Conservation (phyloP, 2,113 vertebrate species). For the Corynorhinus townsendii region DNA sequence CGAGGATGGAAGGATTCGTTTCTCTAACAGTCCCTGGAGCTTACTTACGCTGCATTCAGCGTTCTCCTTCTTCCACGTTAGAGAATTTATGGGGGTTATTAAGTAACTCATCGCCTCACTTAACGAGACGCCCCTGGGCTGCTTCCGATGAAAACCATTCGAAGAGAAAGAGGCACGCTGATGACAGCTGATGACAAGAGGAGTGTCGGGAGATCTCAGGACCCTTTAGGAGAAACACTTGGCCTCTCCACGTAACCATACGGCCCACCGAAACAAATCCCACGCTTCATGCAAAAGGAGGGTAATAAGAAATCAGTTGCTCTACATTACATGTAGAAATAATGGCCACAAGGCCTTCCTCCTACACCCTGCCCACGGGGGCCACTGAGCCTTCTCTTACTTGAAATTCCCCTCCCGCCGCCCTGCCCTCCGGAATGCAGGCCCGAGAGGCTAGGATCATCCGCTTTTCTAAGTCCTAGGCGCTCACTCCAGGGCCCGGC, state of each 20-base stretch:
- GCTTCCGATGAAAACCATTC: not conserved
- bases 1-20: not conserved
- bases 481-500: not conserved
- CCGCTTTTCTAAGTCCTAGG: not conserved
- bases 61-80: not conserved
- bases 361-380: accelerated
- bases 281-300: not conserved
- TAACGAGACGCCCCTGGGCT: not conserved
- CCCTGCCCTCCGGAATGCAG: not conserved
- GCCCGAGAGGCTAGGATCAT: not conserved
- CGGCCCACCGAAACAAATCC: not conserved
- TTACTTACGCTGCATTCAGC: not conserved
- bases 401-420: not conserved
- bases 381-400: not conserved
- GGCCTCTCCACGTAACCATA: not conserved
- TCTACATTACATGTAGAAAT: not conserved
- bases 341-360: not conserved
- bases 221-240: not conserved
- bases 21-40: not conserved
- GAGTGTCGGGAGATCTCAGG: not conserved
- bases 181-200: not conserved
- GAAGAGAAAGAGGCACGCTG: not conserved
- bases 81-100: conserved; percentile 14
- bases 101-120: not conserved
- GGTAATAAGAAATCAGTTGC: not conserved